Evolutionary conservation across 2,797 vertebrate genomes (phyloP).

Genomic region (Phrynocephalus forsythii): DNA sequence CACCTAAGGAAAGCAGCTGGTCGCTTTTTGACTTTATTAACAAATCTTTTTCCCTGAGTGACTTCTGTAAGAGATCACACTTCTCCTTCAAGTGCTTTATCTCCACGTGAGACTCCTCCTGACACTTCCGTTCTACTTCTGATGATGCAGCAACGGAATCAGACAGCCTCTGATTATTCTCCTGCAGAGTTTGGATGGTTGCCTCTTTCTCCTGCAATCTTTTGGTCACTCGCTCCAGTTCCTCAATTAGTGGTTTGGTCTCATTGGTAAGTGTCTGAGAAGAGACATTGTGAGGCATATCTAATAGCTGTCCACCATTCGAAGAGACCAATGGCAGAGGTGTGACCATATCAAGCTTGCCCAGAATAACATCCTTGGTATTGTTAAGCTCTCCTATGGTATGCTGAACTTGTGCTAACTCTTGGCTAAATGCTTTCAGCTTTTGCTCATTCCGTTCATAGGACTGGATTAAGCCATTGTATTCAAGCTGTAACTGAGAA

Average conservation of each 20-base stretch:
- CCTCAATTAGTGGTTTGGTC: slow-evolving; percentile 70
- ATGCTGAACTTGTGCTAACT: slow-evolving; percentile 92
- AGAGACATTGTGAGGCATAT: slow-evolving; percentile 14
- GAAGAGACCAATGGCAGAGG: slow-evolving; percentile 54
- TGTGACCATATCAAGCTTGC: slow-evolving; percentile 86
- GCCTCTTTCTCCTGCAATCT: slow-evolving; percentile 86
- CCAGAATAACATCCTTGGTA: slow-evolving; percentile 91
- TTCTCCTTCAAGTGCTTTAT: slow-evolving; percentile 81
- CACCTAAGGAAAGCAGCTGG: slow-evolving; percentile 87
- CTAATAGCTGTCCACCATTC: background rate
- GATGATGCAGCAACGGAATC: slow-evolving; percentile 84
- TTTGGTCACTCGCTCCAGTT: slow-evolving; percentile 80
- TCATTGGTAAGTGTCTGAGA: slow-evolving; percentile 53
- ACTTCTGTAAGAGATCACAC: slow-evolving; percentile 87
- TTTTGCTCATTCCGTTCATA: slow-evolving; percentile 93
- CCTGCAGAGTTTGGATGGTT: slow-evolving; percentile 89
- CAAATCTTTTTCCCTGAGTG: slow-evolving; percentile 93
- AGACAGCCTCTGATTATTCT: slow-evolving; percentile 91
- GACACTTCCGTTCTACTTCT: slow-evolving; percentile 83
- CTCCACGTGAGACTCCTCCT: slow-evolving; percentile 81
- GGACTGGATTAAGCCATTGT: slow-evolving; percentile 90
- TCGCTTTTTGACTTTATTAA: slow-evolving; percentile 96
- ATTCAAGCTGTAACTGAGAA: slow-evolving; percentile 90
- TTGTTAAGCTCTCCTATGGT: slow-evolving; percentile 91
- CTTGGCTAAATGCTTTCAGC: slow-evolving; percentile 88